Base-by-base conservation (phyloP, 2,797 vertebrate species). In the Allobates femoralis region DNA sequence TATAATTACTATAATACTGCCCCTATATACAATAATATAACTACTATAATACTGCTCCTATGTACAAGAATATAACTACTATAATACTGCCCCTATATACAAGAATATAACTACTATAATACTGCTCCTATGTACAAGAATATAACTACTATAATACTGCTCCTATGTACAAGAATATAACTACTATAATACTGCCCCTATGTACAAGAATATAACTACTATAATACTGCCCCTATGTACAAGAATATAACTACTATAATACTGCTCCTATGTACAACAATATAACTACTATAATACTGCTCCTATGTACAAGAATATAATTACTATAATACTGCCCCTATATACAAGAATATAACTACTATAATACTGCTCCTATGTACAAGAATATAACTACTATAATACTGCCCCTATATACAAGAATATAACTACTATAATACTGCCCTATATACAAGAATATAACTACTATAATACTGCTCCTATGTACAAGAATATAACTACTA, bases 231-330 rank as follows among this genome's bases (percentile, higher is more conserved):
- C n/a, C n/a, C n/a, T n/a, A n/a, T n/a, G n/a, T n/a, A n/a, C n/a
- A n/a, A 60, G 58, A 60, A 60, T 60, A 60, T 60, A 60, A 60
- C 58, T n/a, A 60, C 58, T 60, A 60, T 60, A 60, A 60, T 60
- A 60, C 58, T 60, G 23, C 58, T 21, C 56, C 56, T 60, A 60
- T 60, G 7, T 60, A 60, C 56, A 60, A 26, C 21, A 60, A 60
- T 60, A 62, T 62, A 62, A 62, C 60, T 62, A 62, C n/a, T 62
- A 62, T 64, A 64, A 64, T 64, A 64, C 60, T 64, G 60, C 60
- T 5, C 60, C 60, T 64, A 64, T 64, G 26, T 64, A 64, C 60
- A 64, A 64, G 60, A 64, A 64, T 64, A 67, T 67, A 34, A 67
- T 6, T 67, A 34, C 66, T 67, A 34, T 67, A 67, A 30, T 67